phyloP scores from a whole-genome alignment of 2,888 invertebrate genomes.

The Drosophila barbarae region DNA sequence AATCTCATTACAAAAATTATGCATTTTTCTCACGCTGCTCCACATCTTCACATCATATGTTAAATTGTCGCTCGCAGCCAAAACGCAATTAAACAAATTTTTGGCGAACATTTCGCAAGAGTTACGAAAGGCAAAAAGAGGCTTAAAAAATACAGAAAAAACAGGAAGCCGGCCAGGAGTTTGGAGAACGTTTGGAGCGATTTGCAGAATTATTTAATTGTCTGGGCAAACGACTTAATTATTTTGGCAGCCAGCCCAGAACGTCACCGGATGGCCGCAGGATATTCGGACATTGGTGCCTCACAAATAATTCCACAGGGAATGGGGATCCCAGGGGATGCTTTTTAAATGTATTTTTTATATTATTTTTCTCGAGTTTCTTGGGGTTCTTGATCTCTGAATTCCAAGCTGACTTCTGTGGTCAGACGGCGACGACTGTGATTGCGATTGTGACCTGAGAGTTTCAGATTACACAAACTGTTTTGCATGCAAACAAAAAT shows the following conservation, averaged over 20 bases:
- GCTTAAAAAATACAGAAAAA: not conserved
- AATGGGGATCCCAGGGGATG: conserved; percentile 2
- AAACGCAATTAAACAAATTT: conserved; percentile 79
- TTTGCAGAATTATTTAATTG: conserved; percentile 78
- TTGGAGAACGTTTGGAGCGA: conserved; percentile 19
- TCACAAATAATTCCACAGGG: conserved; percentile 14
- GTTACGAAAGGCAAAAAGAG: not conserved
- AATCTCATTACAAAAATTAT: conserved; percentile 50
- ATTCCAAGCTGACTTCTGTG: conserved; percentile 28
- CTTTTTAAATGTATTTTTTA: not conserved
- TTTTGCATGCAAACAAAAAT: conserved; percentile 66
- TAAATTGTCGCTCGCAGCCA: conserved; percentile 78
- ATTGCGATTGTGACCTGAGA: too few species aligned
- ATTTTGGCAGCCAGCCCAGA: conserved; percentile 65
- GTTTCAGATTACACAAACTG: conserved; percentile 59
- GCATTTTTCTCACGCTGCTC: conserved; percentile 70
- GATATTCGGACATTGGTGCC: conserved; percentile 20
- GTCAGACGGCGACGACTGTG: conserved; percentile 1
- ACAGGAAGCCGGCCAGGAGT: conserved; percentile 5
- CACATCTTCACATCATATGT: conserved; percentile 73
- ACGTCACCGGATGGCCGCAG: conserved; percentile 32
- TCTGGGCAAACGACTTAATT: conserved; percentile 79
- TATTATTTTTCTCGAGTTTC: not conserved
- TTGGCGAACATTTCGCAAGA: conserved; percentile 58
- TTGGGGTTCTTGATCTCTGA: conserved; percentile 1